phyloP scores from a whole-genome alignment of 2,888 invertebrate species.

The Trichogramma evanescens region DNA sequence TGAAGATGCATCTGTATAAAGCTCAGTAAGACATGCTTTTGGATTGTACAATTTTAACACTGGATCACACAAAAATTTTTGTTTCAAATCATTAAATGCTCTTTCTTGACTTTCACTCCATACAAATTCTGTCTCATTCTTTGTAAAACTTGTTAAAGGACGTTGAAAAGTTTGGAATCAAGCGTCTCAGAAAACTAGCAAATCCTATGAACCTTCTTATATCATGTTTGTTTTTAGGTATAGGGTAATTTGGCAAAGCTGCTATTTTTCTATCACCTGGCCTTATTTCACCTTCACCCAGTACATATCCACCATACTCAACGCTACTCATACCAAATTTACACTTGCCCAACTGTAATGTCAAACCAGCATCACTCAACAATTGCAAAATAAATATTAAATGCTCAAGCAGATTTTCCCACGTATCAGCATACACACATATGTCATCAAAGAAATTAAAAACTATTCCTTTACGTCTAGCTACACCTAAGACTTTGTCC shows the following conservation, averaged over 20 bases:
- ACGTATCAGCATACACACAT: no score
- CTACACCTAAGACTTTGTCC: no score
- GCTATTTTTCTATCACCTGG: not conserved
- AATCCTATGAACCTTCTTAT: slow-evolving; percentile 2
- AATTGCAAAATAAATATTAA: no score
- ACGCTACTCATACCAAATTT: no score
- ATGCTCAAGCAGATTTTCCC: no score
- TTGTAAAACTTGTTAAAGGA: not conserved
- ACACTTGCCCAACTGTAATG: no score
- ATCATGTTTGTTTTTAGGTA: not conserved
- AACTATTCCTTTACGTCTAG: no score
- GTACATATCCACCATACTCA: no score
- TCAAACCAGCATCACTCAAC: no score
- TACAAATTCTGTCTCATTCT: not conserved
- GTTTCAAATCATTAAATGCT: not conserved
- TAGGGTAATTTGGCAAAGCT: not conserved
- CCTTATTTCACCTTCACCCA: no score
- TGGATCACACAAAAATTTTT: not conserved
- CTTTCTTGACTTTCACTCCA: not conserved
- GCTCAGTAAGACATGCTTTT: not conserved
- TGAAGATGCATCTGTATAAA: slow-evolving; percentile 10
- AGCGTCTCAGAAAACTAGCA: slow-evolving; percentile 4
- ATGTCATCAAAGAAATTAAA: no score
- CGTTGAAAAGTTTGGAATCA: not conserved
- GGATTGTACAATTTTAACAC: not conserved